Evolutionary conservation across 1,140 invertebrate species (phyloP).

Genomic region (Conus ventricosus): DNA sequence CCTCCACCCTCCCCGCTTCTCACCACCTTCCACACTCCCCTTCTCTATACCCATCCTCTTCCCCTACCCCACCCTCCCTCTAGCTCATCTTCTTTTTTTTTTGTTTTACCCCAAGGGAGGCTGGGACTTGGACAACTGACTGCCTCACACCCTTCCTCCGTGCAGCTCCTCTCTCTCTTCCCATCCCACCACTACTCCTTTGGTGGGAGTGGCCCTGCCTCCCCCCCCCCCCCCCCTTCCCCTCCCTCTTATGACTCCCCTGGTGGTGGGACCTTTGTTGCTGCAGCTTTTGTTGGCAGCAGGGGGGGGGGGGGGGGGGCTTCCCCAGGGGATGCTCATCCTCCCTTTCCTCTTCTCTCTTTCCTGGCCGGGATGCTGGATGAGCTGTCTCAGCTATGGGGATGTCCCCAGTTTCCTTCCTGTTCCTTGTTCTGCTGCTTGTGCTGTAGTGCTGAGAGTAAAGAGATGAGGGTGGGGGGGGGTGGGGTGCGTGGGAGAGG

Average conservation of each 20-base stretch:
- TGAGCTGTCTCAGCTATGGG: not conserved
- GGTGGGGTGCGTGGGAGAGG: not conserved
- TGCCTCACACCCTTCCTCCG: not conserved
- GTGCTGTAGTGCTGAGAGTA: too few relatives aligned
- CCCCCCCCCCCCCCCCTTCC: not conserved
- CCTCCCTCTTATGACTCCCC: not conserved
- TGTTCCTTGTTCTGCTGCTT: too few relatives aligned
- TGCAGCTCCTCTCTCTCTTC: not conserved
- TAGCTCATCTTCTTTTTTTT: not conserved
- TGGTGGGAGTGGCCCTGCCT: not conserved
- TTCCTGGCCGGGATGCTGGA: slow-evolving; percentile 8
- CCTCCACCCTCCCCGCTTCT: not conserved
- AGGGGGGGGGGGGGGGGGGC: not conserved
- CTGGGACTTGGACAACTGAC: not conserved
- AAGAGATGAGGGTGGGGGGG: too few relatives aligned
- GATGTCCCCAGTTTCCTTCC: too few relatives aligned
- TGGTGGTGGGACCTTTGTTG: slow-evolving; percentile 23
- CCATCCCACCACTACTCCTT: not conserved
- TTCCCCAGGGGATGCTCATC: too few relatives aligned
- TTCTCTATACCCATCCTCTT: not conserved
- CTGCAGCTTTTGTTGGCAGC: slow-evolving; percentile 32
- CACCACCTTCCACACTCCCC: not conserved
- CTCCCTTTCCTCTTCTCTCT: not conserved
- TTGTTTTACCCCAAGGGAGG: too few relatives aligned
- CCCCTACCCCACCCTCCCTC: not conserved